Evolutionary conservation across 2,888 invertebrate genomes (phyloP).

Genomic region (Lasioglossum pauxillum): DNA sequence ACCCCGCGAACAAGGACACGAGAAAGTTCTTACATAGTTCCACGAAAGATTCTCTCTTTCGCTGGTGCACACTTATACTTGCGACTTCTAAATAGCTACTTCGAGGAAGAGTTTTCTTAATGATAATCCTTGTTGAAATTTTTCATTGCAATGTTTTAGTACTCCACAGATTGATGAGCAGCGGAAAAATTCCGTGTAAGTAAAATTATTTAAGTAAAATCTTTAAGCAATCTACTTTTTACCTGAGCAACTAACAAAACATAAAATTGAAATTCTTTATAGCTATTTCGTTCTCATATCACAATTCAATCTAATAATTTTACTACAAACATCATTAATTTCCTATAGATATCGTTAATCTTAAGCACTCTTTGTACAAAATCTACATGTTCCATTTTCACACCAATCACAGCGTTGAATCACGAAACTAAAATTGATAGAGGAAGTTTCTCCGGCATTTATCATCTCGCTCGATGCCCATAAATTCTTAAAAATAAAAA

Average conservation of each 20-base stretch:
- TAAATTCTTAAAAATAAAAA: neutral
- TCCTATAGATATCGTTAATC: neutral
- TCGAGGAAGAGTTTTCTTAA: neutral
- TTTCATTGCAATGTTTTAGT: neutral
- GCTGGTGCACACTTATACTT: neutral
- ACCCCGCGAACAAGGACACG: constrained; percentile 29
- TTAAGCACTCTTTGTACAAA: neutral
- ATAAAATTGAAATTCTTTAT: neutral
- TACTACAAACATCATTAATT: neutral
- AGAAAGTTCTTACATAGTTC: constrained; percentile 25
- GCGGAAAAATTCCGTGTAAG: neutral
- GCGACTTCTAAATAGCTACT: neutral
- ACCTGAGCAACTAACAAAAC: neutral
- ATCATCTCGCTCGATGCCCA: neutral
- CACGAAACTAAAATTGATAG: neutral
- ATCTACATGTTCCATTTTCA: neutral
- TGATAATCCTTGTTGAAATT: neutral
- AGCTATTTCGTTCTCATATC: neutral
- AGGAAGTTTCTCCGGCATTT: neutral
- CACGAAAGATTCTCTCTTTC: neutral
- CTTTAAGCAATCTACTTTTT: neutral
- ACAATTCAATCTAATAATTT: neutral
- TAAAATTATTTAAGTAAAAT: neutral
- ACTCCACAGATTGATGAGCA: neutral
- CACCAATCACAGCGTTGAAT: neutral